Evolutionary conservation across 2,113 vertebrate genomes (phyloP).

Genomic region (Paramisgurnus dabryanus): DNA sequence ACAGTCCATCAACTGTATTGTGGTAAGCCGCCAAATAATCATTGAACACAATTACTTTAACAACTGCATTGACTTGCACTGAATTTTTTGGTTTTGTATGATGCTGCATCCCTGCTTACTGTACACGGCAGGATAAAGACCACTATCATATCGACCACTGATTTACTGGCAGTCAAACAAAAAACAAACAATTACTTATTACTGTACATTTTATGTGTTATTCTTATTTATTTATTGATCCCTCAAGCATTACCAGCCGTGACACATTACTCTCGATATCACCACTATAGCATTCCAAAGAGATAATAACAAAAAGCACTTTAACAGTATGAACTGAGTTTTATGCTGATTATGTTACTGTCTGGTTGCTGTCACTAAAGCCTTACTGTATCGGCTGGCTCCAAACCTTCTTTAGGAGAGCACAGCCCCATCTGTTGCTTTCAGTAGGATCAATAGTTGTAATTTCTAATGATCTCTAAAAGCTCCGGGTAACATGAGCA

Average conservation of each 20-base stretch:
- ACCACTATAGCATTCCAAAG: neutral
- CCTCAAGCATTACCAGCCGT: neutral
- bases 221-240: neutral
- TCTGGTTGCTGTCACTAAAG: neutral
- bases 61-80: neutral
- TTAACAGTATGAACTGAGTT: neutral
- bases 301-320: neutral
- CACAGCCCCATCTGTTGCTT: constrained; percentile 64
- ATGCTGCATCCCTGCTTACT: neutral
- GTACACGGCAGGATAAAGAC: too few relatives aligned
- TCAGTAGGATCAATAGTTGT: constrained; percentile 66
- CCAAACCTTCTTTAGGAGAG: constrained; percentile 38
- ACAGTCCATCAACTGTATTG: too few relatives aligned
- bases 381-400: constrained; percentile 46
- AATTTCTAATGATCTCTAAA: constrained; percentile 68
- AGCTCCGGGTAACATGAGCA: constrained; percentile 68
- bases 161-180: neutral
- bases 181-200: neutral
- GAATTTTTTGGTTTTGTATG: neutral
- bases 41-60: neutral
- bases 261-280: neutral
- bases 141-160: too few relatives aligned
- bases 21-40: too few relatives aligned
- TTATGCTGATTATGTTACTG: neutral
- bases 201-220: neutral